phyloP scores from a whole-genome alignment of 2,888 invertebrate species.

The Hoplodrina ambigua region DNA sequence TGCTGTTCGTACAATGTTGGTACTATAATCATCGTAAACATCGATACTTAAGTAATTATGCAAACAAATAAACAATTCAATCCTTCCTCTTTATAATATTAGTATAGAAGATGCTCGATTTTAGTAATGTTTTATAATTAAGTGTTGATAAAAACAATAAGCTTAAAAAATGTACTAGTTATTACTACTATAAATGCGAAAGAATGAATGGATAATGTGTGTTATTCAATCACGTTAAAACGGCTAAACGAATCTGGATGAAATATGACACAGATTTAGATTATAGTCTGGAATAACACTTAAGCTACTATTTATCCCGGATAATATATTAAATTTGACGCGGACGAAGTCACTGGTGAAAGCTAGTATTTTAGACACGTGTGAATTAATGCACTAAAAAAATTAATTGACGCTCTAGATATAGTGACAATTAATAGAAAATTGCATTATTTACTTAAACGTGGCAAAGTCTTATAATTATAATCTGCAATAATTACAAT shows the following conservation, averaged over 20 bases:
- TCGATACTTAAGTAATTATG: conserved; percentile 24
- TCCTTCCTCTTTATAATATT: no score
- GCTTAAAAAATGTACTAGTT: background rate
- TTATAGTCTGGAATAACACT: no score
- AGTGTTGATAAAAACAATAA: conserved; percentile 2
- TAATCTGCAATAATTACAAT: background rate
- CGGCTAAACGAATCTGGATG: no score
- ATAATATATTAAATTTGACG: no score
- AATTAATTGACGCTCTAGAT: background rate
- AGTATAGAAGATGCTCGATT: background rate
- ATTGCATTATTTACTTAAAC: background rate
- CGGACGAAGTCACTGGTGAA: no score
- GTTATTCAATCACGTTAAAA: no score
- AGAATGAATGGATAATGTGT: no score
- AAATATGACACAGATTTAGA: no score
- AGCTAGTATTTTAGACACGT: background rate
- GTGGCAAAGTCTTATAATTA: background rate
- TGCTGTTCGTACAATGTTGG: no score
- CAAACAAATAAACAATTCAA: no score
- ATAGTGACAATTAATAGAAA: background rate
- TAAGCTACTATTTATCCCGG: no score
- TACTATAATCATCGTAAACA: conserved; percentile 6
- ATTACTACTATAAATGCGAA: no score
- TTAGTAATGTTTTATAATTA: background rate
- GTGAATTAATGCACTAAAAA: conserved; percentile 17